A percentile compares a stretch with the other conserved stretches of the same genome.
Conservation (phyloP, 2,113 vertebrate species). For the Leptobrachium leishanense region DNA sequence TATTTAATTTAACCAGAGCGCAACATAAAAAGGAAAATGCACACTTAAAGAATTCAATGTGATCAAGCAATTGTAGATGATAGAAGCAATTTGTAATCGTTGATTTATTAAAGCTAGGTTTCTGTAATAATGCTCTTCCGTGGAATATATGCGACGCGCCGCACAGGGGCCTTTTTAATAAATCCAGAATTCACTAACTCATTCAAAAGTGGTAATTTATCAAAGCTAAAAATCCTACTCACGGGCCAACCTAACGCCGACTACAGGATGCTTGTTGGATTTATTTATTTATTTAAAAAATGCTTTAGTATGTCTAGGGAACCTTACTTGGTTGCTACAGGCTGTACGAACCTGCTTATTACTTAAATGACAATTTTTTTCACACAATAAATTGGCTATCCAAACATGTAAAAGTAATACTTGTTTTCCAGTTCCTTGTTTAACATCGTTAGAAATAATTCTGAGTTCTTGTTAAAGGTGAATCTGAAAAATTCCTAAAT, state of each 20-base stretch:
- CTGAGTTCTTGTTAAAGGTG: too few relatives aligned
- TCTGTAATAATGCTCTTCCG: constrained; percentile 24
- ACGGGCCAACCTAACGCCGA: neutral
- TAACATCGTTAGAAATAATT: too few relatives aligned
- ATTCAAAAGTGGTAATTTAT: constrained; percentile 40
- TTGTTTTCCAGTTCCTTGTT: too few relatives aligned
- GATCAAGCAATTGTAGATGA: constrained; percentile 30
- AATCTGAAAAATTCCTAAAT: too few relatives aligned
- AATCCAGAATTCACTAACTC: constrained; percentile 24
- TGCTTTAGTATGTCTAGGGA: neutral
- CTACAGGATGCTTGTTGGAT: neutral
- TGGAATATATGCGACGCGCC: neutral
- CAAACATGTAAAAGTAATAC: too few relatives aligned
- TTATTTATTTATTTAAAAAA: constrained; percentile 5
- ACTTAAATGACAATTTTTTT: too few relatives aligned
- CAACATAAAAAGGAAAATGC: constrained; percentile 28
- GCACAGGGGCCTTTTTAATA: constrained; percentile 20
- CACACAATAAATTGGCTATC: too few relatives aligned
- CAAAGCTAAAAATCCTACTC: constrained; percentile 18
- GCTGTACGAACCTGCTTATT: too few relatives aligned
- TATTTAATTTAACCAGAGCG: constrained; percentile 17
- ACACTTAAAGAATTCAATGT: constrained; percentile 13
- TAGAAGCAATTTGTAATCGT: constrained; percentile 34
- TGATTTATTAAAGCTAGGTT: constrained; percentile 43
- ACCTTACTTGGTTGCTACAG: neutral